A percentile compares a stretch with the other conserved stretches of the same genome.
phyloP scores from a whole-genome alignment of 1,140 invertebrate genomes.

The Leptoteleia sp. region DNA sequence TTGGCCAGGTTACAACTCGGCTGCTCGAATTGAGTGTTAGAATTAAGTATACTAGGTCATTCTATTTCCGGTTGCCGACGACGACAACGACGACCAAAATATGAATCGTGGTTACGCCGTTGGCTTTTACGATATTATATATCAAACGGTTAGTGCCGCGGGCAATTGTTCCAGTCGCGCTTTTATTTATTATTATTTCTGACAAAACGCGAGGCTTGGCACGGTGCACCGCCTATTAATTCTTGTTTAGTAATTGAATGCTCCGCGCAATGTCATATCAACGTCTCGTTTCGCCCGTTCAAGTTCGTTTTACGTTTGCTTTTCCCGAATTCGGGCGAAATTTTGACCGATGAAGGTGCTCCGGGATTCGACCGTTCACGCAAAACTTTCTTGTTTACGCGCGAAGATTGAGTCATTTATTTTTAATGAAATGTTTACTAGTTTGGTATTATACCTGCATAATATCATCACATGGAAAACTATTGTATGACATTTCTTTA shows the following conservation, averaged over 20 bases:
- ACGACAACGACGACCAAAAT: constrained; percentile 59
- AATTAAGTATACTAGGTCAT: constrained; percentile 68
- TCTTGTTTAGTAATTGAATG: constrained; percentile 46
- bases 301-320: too few species aligned
- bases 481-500: too few species aligned
- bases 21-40: constrained; percentile 54
- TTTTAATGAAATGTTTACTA: too few species aligned
- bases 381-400: too few species aligned
- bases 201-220: constrained; percentile 28
- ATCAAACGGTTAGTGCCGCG: constrained; percentile 35
- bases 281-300: too few species aligned
- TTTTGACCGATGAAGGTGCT: too few species aligned
- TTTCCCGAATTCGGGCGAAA: too few species aligned
- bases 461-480: too few species aligned
- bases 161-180: constrained; percentile 32
- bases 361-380: too few species aligned
- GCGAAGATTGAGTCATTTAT: too few species aligned
- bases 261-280: too few species aligned
- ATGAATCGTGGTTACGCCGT: constrained; percentile 49
- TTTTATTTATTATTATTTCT: constrained; percentile 53
- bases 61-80: constrained; percentile 59
- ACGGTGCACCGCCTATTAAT: constrained; percentile 20
- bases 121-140: constrained; percentile 57
- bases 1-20: constrained; percentile 59
- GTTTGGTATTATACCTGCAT: too few species aligned